Conservation (phyloP, 2,113 vertebrate species). For the Leuciscus idus region DNA sequence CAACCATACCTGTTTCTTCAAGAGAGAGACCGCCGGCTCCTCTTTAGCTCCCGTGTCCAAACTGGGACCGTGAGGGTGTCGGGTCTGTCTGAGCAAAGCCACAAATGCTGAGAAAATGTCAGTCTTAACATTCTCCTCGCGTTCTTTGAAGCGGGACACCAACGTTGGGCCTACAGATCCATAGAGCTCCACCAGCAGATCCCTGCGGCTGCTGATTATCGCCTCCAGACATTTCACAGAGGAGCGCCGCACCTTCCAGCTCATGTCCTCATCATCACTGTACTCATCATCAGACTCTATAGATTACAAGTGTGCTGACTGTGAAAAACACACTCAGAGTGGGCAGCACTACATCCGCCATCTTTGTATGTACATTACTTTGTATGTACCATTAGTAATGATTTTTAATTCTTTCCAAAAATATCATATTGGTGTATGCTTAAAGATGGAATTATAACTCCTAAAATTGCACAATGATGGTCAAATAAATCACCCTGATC, state of each 20-base stretch:
- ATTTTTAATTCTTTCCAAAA: not conserved
- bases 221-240: conserved; percentile 90
- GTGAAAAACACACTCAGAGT: conserved; percentile 29
- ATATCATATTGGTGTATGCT: not conserved
- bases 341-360: not conserved
- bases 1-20: conserved; percentile 83
- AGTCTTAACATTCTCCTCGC: conserved; percentile 91
- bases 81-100: conserved; percentile 84
- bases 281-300: conserved; percentile 90
- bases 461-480: not conserved
- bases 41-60: conserved; percentile 69
- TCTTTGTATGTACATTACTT: not conserved
- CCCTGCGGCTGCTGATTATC: conserved; percentile 80
- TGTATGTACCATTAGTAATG: not conserved
- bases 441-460: not conserved
- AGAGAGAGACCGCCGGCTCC: conserved; percentile 74
- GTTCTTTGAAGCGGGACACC: conserved; percentile 88
- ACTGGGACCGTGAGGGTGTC: conserved; percentile 68
- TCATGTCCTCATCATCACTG: conserved; percentile 92
- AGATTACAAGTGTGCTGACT: not conserved
- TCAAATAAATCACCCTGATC: conserved; percentile 69
- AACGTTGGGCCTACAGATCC: conserved; percentile 81
- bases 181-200: conserved; percentile 87
- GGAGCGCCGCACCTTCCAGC: conserved; percentile 94
- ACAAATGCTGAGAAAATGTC: conserved; percentile 88